Conservation (phyloP, 2,113 vertebrate species). For the Cyanistes caeruleus region DNA sequence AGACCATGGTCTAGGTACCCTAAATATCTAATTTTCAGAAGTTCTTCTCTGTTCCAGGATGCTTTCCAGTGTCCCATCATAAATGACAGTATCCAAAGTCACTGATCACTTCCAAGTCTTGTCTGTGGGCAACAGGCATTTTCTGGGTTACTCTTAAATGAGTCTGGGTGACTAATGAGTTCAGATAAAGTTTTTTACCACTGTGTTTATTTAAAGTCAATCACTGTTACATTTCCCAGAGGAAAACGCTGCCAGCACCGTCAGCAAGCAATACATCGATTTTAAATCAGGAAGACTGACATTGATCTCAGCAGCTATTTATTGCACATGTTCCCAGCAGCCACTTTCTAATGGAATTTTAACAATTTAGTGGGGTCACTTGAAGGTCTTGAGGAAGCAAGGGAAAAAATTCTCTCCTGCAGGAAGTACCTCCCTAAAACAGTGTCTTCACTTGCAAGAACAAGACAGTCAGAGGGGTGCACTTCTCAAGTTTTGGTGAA, state of each 20-base stretch:
- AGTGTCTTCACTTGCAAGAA: neutral
- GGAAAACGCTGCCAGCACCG: neutral
- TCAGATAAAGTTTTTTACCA: constrained; percentile 16
- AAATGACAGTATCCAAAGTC: neutral
- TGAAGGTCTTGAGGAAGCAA: neutral
- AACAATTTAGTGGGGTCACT: constrained; percentile 27
- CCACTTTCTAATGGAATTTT: constrained; percentile 46
- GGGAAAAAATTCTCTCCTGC: neutral
- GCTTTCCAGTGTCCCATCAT: neutral
- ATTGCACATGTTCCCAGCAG: constrained; percentile 48
- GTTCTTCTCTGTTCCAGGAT: neutral
- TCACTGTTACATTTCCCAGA: neutral
- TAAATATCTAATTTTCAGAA: neutral
- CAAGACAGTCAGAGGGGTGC: neutral
- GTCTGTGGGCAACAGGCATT: neutral
- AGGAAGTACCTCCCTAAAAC: neutral
- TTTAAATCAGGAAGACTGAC: constrained; percentile 37
- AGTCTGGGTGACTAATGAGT: neutral
- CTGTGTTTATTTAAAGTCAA: constrained; percentile 6
- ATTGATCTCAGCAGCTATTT: constrained; percentile 65
- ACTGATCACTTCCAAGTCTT: neutral
- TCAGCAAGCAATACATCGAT: constrained; percentile 41
- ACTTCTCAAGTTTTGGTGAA: neutral
- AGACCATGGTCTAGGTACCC: neutral
- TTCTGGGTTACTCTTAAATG: neutral